Evolutionary conservation across 2,888 invertebrate species (phyloP).

Genomic region (Cacoxenus indagator): DNA sequence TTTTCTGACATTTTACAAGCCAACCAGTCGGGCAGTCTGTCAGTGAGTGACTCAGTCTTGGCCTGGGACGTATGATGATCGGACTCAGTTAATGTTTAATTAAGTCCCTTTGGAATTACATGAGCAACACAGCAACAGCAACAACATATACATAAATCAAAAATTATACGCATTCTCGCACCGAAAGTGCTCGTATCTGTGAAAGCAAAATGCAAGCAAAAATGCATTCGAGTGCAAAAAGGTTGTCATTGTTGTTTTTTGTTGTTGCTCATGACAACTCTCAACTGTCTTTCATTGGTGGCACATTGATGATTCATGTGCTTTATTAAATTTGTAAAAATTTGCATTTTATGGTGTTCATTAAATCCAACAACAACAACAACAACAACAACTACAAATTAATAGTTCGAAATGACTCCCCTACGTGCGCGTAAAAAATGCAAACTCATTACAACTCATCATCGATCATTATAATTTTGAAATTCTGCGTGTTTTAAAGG

Average conservation of each 20-base stretch:
- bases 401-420: not conserved
- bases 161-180: slow-evolving; percentile 24
- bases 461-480: slow-evolving; percentile 45
- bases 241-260: not conserved
- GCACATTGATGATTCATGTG: slow-evolving; percentile 9
- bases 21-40: not conserved
- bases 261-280: not conserved
- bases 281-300: not conserved
- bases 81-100: slow-evolving; percentile 17
- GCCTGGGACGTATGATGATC: not conserved
- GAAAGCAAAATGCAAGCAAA: slow-evolving; percentile 2
- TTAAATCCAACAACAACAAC: not conserved
- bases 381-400: not conserved
- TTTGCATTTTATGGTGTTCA: slow-evolving; percentile 19
- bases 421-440: slow-evolving; percentile 36
- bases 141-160: slow-evolving; percentile 46
- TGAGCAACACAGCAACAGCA: slow-evolving; percentile 25
- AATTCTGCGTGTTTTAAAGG: not conserved
- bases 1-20: slow-evolving; percentile 51
- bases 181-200: not conserved
- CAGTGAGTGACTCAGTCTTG: not conserved
- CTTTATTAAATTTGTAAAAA: slow-evolving; percentile 16
- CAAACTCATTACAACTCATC: slow-evolving; percentile 45
- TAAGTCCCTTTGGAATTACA: slow-evolving; percentile 5
- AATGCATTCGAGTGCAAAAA: slow-evolving; percentile 12